A percentile compares a stretch with the other conserved stretches of the same genome.
These are phyloP conservation scores for Ptychadena robeensis DNA, from an alignment of 2,797 vertebrate genomes.

Conservation along the genomic window DNA sequence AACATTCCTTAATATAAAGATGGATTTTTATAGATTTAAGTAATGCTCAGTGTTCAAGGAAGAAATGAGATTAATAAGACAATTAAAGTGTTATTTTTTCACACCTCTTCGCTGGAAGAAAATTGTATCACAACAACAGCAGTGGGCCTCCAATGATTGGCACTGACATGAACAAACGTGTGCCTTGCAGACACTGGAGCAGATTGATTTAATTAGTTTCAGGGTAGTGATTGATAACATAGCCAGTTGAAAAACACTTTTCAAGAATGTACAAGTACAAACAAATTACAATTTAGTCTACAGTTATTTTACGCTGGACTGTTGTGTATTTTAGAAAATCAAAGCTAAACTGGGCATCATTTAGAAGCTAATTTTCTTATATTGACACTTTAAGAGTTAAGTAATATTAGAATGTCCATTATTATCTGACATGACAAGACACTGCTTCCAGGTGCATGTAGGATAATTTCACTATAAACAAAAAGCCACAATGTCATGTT, in stretches of 20 bases:
- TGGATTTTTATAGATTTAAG: background rate
- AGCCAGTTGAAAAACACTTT: slow-evolving; percentile 10
- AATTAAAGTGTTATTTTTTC: slow-evolving; percentile 36
- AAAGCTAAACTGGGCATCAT: no score
- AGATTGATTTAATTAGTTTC: slow-evolving; percentile 41
- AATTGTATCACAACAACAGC: slow-evolving; percentile 19
- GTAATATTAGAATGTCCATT: no score
- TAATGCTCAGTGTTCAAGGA: background rate
- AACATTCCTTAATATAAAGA: background rate
- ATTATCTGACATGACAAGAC: no score
- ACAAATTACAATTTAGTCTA: background rate
- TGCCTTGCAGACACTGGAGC: slow-evolving; percentile 21
- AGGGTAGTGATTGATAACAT: slow-evolving; percentile 9
- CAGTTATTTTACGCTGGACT: background rate
- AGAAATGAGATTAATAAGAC: background rate
- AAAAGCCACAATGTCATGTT: no score
- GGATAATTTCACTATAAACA: no score
- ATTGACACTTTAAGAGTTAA: no score
- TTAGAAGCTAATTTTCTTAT: background rate
- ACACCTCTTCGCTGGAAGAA: slow-evolving; percentile 16
- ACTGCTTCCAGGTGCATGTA: no score
- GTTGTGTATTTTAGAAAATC: background rate
- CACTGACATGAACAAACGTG: slow-evolving; percentile 12
- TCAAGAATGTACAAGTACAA: slow-evolving; percentile 10
- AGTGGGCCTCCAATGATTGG: slow-evolving; percentile 11